Base-by-base conservation (phyloP, 2,888 invertebrate genomes). In the Phrixothrix hirtus region DNA sequence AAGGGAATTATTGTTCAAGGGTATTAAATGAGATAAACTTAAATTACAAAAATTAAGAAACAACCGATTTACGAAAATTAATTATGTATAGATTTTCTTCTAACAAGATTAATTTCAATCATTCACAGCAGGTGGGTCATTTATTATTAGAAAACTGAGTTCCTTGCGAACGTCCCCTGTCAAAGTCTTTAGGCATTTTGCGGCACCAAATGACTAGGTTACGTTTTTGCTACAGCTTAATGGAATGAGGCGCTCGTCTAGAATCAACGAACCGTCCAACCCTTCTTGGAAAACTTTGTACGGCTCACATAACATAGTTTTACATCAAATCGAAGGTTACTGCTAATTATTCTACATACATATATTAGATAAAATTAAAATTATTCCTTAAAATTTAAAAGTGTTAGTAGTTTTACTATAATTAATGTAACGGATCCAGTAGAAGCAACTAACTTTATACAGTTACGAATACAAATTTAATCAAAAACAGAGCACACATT, bases 401-500 rank as follows among this genome's bases (percentile, higher is more conserved):
- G 21, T 21, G 3, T 21, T 21, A 3, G 4, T 21, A 21, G 21
- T 21, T 21, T 21, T 21, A 21, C 21, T 21, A 5, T 21, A 21
- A 21, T 21, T 21, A 21, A 21, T 21, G 21, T 30, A n/a, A 9
- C 36, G 11, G 36, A 17, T 25, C 21, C 21, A 12, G 14, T 9
- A 13, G 25, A 48, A 21, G 16, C 16, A 25, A 39, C 32, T 34
- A 48, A 41, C 48, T 41, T 39, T 21, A 36, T 35, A 45, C 39
- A 44, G 45, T 12, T 39, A 43, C 38, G 56, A 55, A 56, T 62
- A 61, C 60, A 74, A 74, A 75, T 75, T 75, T 75, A 75, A 75
- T 75, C 75, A 75, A 75, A 75, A 75, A 75, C 75, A 74, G 74
- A 73, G 73, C 71, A 67, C 67, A 72, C 71, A 75, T 75, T 75